These are phyloP conservation scores for Halictus ligatus DNA, from an alignment of 2,888 invertebrate genomes.

Conservation along the genomic window DNA sequence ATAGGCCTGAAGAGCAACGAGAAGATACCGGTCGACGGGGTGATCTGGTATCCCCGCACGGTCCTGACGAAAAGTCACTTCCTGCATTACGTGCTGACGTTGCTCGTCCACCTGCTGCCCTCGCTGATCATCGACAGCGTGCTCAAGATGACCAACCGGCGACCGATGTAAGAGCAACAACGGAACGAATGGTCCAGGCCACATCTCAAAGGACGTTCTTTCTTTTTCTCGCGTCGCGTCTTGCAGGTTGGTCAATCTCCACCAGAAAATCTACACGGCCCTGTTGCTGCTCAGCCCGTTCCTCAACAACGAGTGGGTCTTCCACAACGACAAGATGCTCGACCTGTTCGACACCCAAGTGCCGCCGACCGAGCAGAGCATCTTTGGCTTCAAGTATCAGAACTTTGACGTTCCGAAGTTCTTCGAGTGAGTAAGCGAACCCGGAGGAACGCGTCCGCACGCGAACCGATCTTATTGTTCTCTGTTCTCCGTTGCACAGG, in stretches of 20 bases:
- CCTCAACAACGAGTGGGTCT: conserved; percentile 91
- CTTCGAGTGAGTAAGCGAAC: conserved; percentile 80
- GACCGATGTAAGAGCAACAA: conserved; percentile 88
- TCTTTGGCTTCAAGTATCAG: conserved; percentile 87
- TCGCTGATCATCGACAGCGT: conserved; percentile 90
- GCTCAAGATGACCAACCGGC: conserved; percentile 88
- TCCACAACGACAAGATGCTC: conserved; percentile 87
- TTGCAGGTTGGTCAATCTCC: conserved; percentile 91
- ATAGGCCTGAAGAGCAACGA: conserved; percentile 85
- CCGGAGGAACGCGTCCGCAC: neutral
- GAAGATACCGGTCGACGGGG: conserved; percentile 88
- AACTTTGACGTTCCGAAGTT: conserved; percentile 85
- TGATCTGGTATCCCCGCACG: conserved; percentile 89
- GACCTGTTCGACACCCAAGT: conserved; percentile 74
- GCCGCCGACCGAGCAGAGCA: conserved; percentile 80
- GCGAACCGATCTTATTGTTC: neutral
- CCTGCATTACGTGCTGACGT: conserved; percentile 88
- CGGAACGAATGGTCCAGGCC: no score
- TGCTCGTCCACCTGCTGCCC: conserved; percentile 91
- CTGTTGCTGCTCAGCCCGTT: conserved; percentile 91
- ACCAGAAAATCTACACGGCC: conserved; percentile 92
- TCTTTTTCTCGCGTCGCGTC: neutral
- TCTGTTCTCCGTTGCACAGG: conserved; percentile 59
- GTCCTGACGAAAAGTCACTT: conserved; percentile 86
- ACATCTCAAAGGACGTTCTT: neutral